Evolutionary conservation across 2,888 invertebrate species (phyloP).

Genomic region (Polymixis lichenea): DNA sequence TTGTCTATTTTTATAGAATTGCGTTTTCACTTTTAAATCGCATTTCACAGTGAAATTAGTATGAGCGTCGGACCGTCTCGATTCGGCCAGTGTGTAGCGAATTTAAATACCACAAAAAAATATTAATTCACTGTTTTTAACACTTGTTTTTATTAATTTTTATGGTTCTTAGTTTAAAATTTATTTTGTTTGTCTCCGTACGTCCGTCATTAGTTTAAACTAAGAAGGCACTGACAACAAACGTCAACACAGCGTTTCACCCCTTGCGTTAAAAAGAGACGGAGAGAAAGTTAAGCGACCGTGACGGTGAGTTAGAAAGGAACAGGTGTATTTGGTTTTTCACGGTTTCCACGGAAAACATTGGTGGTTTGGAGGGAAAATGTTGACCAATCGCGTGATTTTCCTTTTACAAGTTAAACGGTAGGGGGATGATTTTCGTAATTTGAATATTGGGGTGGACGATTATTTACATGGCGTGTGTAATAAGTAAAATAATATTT

Average conservation of each 20-base stretch:
- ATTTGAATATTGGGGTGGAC: slow-evolving; percentile 71
- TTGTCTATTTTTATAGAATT: slow-evolving; percentile 53
- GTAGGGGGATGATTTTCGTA: slow-evolving; percentile 66
- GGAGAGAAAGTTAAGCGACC: slow-evolving; percentile 46
- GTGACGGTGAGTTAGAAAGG: slow-evolving; percentile 68
- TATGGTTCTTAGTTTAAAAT: slow-evolving; percentile 64
- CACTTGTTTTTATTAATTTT: slow-evolving; percentile 40
- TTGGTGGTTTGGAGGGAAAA: slow-evolving; percentile 75
- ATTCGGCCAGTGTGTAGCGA: slow-evolving; percentile 39
- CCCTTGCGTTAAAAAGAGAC: slow-evolving; percentile 81
- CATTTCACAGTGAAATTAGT: slow-evolving; percentile 75
- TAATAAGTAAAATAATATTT: slow-evolving; percentile 45
- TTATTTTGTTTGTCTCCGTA: slow-evolving; percentile 69
- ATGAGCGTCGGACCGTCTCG: slow-evolving; percentile 72
- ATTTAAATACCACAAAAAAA: slow-evolving; percentile 57
- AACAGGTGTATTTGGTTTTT: slow-evolving; percentile 78
- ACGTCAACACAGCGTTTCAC: slow-evolving; percentile 74
- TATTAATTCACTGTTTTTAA: slow-evolving; percentile 38
- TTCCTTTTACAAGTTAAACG: slow-evolving; percentile 58
- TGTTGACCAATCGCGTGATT: slow-evolving; percentile 77
- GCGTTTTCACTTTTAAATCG: slow-evolving; percentile 69
- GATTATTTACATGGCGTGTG: slow-evolving; percentile 56
- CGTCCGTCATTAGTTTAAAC: slow-evolving; percentile 87
- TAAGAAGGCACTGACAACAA: slow-evolving; percentile 84
- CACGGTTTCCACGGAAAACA: slow-evolving; percentile 80